Percentiles rank a stretch among this genome's conserved stretches.
These are phyloP conservation scores for Agraylea sexmaculata DNA, from an alignment of 1,140 invertebrate genomes.

Conservation along the genomic window DNA sequence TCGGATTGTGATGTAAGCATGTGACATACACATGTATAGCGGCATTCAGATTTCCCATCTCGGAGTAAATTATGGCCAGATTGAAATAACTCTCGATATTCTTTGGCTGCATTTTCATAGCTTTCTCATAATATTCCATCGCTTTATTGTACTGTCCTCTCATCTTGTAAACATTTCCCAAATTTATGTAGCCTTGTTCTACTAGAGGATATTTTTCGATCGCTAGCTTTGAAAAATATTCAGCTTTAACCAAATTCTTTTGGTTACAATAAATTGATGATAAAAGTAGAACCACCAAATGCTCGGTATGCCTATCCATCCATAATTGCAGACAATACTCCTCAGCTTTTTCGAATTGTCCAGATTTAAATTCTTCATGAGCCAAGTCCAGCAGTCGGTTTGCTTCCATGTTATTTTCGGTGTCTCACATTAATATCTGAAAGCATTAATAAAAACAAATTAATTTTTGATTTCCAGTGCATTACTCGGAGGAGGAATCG, in stretches of 20 bases:
- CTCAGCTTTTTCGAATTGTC: conserved; percentile 12
- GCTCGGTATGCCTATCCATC: conserved; percentile 1
- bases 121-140: conserved; percentile 10
- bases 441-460: no score
- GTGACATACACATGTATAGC: conserved; percentile 11
- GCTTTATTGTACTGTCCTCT: conserved; percentile 9
- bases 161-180: conserved; percentile 13
- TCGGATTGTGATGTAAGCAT: conserved; percentile 6
- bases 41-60: conserved; percentile 7
- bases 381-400: conserved; percentile 19
- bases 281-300: conserved; percentile 8
- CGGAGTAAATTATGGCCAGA: conserved; percentile 5
- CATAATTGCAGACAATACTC: conserved; percentile 12
- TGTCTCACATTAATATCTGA: no score
- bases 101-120: conserved; percentile 12
- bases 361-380: conserved; percentile 11
- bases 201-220: conserved; percentile 13
- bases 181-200: conserved; percentile 14
- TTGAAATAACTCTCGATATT: conserved; percentile 13
- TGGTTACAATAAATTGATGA: conserved; percentile 13
- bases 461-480: conserved; percentile 44
- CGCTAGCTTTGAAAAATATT: conserved; percentile 11
- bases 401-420: no score
- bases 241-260: conserved; percentile 10
- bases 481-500: conserved; percentile 66